Conservation (phyloP, 2,113 vertebrate species). For the Heliornis fulica region DNA sequence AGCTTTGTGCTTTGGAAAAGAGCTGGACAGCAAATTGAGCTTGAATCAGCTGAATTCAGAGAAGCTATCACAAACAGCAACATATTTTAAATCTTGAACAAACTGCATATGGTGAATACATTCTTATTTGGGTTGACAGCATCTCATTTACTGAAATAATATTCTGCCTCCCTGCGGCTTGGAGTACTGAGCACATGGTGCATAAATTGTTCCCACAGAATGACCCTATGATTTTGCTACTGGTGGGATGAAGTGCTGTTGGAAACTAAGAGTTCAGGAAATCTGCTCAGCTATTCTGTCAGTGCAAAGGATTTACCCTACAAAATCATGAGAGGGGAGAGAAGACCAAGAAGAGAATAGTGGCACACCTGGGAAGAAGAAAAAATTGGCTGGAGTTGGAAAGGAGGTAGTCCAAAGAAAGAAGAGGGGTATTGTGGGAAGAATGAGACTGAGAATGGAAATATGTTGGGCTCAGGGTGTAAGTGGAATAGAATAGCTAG, state of each 20-base stretch:
- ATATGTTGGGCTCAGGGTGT: rapidly evolving
- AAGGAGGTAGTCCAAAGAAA: neutral
- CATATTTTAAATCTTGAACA: neutral
- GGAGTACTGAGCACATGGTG: neutral
- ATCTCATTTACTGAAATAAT: neutral
- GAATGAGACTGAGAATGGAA: neutral
- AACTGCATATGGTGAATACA: neutral
- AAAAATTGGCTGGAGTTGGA: neutral
- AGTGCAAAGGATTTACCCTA: neutral
- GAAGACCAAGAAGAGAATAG: neutral
- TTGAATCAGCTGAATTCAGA: neutral
- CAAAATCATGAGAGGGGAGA: neutral
- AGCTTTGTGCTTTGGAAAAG: neutral
- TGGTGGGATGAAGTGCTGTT: neutral
- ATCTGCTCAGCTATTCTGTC: neutral
- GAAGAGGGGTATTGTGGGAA: neutral
- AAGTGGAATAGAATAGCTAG: neutral
- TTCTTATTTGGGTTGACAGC: neutral
- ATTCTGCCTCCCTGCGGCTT: neutral
- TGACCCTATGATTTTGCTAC: neutral
- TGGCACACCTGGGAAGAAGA: neutral
- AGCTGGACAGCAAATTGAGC: neutral
- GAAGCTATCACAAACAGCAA: neutral
- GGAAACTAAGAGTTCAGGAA: neutral
- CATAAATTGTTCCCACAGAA: neutral